These are phyloP conservation scores for Acronicta psi DNA, from an alignment of 2,888 invertebrate genomes.

Conservation along the genomic window DNA sequence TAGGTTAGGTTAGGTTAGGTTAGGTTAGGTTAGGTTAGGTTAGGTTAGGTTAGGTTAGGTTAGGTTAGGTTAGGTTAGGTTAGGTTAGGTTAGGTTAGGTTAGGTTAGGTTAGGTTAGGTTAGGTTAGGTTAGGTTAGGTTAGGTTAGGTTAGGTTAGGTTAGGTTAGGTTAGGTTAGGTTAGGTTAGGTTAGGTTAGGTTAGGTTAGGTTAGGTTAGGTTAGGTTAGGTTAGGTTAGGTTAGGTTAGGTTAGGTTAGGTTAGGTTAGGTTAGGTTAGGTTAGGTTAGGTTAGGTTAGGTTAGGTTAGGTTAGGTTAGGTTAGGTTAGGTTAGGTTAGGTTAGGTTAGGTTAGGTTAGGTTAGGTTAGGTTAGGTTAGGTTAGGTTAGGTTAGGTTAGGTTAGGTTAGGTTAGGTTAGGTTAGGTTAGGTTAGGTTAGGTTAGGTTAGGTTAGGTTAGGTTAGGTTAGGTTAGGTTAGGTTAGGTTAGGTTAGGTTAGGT, in stretches of 20 bases:
- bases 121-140: conserved; percentile 1
- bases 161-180: conserved; percentile 14
- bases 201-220: conserved; percentile 40
- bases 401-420: conserved; percentile 19
- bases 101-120: conserved; percentile 32
- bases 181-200: conserved; percentile 35
- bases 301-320: conserved; percentile 46
- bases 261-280: not conserved
- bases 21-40: too few species aligned
- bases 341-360: conserved; percentile 46
- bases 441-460: conserved; percentile 34
- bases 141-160: conserved; percentile 3
- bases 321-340: conserved; percentile 44
- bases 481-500: conserved; percentile 40
- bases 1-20: too few species aligned
- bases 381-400: conserved; percentile 8
- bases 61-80: conserved; percentile 49
- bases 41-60: too few species aligned
- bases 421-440: conserved; percentile 41
- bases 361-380: conserved; percentile 40
- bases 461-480: conserved; percentile 34
- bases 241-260: conserved; percentile 3
- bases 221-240: conserved; percentile 5
- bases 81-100: conserved; percentile 50
- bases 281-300: conserved; percentile 36